phyloP scores from a whole-genome alignment of 2,113 vertebrate species.

The Anguilla japonica region DNA sequence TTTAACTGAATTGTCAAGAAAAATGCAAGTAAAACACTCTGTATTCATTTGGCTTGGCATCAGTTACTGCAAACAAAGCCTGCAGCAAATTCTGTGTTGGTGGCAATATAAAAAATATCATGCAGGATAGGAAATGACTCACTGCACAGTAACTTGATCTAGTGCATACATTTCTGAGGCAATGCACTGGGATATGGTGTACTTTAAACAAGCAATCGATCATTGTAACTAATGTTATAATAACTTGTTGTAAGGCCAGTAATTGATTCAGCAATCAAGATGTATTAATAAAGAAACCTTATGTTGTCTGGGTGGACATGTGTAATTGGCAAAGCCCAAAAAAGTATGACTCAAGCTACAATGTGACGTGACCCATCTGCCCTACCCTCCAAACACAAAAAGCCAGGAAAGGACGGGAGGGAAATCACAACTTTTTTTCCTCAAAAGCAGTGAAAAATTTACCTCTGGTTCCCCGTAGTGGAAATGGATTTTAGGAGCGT shows the following conservation, averaged over 20 bases:
- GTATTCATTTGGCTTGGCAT: conserved; percentile 40
- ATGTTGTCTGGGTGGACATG: conserved; percentile 51
- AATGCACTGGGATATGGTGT: conserved; percentile 10
- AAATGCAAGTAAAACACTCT: neutral
- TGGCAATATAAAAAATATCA: conserved; percentile 43
- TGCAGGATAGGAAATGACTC: conserved; percentile 58
- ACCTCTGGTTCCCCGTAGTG: conserved; percentile 93
- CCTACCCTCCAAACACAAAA: conserved; percentile 58
- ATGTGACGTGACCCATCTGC: conserved; percentile 60
- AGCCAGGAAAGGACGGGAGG: conserved; percentile 36
- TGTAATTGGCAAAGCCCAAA: conserved; percentile 47
- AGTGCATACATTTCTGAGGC: conserved; percentile 35
- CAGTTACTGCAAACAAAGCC: conserved; percentile 41
- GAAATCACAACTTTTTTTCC: conserved; percentile 39
- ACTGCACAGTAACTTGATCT: conserved; percentile 65
- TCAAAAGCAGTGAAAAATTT: conserved; percentile 78
- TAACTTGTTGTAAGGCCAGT: conserved; percentile 9
- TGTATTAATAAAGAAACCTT: conserved; percentile 33
- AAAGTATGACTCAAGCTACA: conserved; percentile 60
- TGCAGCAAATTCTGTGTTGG: conserved; percentile 27
- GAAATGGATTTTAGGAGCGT: conserved; percentile 92
- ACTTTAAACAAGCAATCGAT: conserved; percentile 10
- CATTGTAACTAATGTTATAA: conserved; percentile 4
- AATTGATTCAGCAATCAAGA: conserved; percentile 7
- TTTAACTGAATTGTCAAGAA: neutral